phyloP scores from a whole-genome alignment of 2,113 vertebrate species.

The Macaca nemestrina region DNA sequence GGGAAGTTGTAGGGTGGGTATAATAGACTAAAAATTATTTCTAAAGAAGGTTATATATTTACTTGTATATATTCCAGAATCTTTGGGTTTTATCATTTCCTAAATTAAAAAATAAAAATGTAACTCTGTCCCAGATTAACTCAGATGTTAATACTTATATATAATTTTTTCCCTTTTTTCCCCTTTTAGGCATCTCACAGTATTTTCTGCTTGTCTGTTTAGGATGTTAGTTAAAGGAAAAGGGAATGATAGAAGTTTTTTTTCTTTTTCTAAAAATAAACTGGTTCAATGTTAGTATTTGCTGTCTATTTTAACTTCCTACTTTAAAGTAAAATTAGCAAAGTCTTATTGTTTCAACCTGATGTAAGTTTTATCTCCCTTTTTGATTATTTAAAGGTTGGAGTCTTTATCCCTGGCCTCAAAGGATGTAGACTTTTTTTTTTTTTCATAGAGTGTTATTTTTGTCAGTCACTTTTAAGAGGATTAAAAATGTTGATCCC shows the following conservation, averaged over 20 bases:
- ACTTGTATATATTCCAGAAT: background rate
- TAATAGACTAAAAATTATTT: background rate
- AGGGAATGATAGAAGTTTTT: background rate
- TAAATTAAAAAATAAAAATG: background rate
- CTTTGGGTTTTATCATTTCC: constrained; percentile 14
- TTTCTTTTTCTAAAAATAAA: background rate
- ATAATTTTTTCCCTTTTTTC: background rate
- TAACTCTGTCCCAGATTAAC: background rate
- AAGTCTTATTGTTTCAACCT: background rate
- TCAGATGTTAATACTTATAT: background rate
- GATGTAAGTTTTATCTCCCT: background rate
- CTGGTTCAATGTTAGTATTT: background rate
- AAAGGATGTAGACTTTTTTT: background rate
- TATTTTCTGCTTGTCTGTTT: background rate
- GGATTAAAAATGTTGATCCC: background rate
- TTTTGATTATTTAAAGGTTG: constrained; percentile 13
- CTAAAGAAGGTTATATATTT: constrained; percentile 1
- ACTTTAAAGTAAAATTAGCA: background rate
- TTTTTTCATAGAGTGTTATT: background rate
- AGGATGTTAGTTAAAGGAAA: background rate
- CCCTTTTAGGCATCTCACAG: background rate
- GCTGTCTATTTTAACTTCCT: background rate
- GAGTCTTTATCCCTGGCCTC: background rate
- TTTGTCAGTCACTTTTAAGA: constrained; percentile 43
- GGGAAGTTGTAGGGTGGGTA: background rate